These are phyloP conservation scores for Oikopleura albicans DNA, from an alignment of 23 tunicate species.

Conservation along the genomic window DNA sequence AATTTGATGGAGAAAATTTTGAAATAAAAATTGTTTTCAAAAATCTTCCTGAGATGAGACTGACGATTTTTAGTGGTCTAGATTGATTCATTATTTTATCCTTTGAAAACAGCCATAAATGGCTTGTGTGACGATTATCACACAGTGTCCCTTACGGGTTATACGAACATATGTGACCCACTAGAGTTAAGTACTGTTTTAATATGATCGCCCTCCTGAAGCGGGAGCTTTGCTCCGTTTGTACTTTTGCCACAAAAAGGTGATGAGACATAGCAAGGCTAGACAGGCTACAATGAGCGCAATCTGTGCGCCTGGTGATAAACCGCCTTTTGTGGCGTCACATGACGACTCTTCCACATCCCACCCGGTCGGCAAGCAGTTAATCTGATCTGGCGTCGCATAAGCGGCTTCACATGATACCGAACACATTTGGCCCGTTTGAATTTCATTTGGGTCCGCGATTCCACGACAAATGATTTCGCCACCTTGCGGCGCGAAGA, in stretches of 20 bases:
- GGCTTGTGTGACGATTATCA: too few species aligned
- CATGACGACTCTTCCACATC: not conserved
- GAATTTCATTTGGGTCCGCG: not conserved
- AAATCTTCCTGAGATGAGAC: too few species aligned
- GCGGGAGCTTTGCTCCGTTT: too few species aligned
- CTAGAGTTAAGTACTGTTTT: too few species aligned
- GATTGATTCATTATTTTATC: too few species aligned
- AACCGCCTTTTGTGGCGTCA: slow-evolving; percentile 13
- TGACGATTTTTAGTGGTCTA: too few species aligned
- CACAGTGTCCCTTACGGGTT: too few species aligned
- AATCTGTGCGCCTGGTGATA: not conserved
- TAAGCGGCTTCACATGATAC: not conserved
- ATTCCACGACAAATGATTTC: slow-evolving; percentile 2
- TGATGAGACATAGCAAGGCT: not conserved
- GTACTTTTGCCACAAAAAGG: not conserved
- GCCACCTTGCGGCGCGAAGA: not conserved
- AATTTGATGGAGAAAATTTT: too few species aligned
- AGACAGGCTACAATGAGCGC: not conserved
- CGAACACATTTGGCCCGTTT: not conserved
- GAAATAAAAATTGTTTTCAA: too few species aligned
- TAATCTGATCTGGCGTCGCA: not conserved
- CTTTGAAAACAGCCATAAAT: too few species aligned
- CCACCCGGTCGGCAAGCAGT: not conserved
- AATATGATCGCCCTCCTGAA: too few species aligned
- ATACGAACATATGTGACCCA: too few species aligned